Conservation (phyloP, 2,888 invertebrate genomes). For the Tipula confusa region DNA sequence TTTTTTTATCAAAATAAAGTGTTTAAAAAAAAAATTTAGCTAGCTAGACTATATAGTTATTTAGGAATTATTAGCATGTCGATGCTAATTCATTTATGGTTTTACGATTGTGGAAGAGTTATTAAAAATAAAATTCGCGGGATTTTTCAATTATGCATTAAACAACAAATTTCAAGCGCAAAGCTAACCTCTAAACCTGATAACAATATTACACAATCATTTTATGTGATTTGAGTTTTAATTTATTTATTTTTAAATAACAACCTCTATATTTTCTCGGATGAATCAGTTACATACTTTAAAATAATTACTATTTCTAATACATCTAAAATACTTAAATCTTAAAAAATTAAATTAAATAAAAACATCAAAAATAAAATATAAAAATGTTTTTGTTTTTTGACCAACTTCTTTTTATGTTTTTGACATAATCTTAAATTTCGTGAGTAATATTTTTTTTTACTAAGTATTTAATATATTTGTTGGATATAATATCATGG, state of each 20-base stretch:
- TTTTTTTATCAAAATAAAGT: neutral
- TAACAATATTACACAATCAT: conserved; percentile 6
- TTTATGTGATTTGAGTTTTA: neutral
- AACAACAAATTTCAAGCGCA: conserved; percentile 25
- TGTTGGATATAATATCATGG: conserved; percentile 1
- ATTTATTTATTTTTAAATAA: neutral
- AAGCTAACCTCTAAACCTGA: conserved; percentile 20
- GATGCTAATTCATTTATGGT: neutral
- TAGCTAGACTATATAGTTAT: neutral
- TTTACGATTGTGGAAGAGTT: neutral
- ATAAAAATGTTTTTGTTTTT: neutral
- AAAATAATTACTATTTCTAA: neutral
- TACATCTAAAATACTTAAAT: neutral
- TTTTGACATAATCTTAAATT: neutral
- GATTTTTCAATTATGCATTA: neutral
- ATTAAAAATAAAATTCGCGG: neutral
- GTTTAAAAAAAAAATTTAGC: neutral
- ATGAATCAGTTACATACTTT: conserved; percentile 14
- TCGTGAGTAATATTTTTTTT: neutral
- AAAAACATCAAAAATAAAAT: conserved; percentile 12
- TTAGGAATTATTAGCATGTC: neutral
- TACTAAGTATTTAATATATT: neutral
- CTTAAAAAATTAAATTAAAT: neutral
- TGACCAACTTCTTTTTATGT: neutral
- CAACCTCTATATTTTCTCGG: conserved; percentile 17